phyloP scores from a whole-genome alignment of 2,797 vertebrate genomes.

The Staurois parvus region DNA sequence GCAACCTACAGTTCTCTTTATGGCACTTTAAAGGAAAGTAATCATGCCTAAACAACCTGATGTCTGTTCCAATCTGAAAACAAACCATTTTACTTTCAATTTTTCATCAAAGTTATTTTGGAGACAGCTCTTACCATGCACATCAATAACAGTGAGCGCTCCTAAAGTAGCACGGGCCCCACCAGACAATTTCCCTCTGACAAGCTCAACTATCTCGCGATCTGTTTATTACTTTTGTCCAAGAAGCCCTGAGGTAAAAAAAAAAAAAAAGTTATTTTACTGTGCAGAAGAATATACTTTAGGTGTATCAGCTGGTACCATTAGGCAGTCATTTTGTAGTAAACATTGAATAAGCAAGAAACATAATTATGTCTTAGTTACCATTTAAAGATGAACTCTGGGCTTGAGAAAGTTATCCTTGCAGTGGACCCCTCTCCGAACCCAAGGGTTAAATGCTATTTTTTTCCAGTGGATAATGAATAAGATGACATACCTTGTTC shows the following conservation, averaged over 20 bases:
- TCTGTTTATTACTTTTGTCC: constrained; percentile 87
- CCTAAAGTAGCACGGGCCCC: constrained; percentile 90
- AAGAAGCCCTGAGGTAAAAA: constrained; percentile 79
- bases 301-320: background rate
- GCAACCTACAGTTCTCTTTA: background rate
- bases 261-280: constrained; percentile 2
- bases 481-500: too few relatives aligned
- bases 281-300: background rate
- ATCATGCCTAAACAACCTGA: background rate
- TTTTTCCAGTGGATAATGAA: too few relatives aligned
- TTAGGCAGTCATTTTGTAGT: too few relatives aligned
- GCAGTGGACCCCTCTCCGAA: too few relatives aligned
- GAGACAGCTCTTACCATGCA: constrained; percentile 82
- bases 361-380: too few relatives aligned
- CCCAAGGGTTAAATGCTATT: too few relatives aligned
- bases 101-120: constrained; percentile 3
- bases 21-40: background rate
- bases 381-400: too few relatives aligned
- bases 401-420: too few relatives aligned
- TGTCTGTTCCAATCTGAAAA: constrained; percentile 14
- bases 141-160: constrained; percentile 91
- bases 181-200: constrained; percentile 87
- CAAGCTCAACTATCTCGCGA: constrained; percentile 89
- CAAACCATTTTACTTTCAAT: background rate
- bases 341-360: too few relatives aligned